Evolutionary conservation across 2,888 invertebrate genomes (phyloP).

Genomic region (Scrobipalpa costella): DNA sequence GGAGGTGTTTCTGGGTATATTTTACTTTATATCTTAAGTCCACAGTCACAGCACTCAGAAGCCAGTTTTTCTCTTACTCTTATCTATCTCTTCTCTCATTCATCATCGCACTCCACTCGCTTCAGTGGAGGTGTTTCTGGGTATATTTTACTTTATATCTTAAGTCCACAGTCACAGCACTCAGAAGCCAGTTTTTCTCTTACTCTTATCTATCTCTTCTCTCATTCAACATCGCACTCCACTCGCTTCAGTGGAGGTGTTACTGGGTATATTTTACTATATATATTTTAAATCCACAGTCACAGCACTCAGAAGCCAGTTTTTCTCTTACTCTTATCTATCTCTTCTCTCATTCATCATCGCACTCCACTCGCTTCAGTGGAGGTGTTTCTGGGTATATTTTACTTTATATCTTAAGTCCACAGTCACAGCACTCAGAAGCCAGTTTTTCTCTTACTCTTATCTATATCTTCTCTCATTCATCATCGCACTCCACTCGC

Average conservation of each 20-base stretch:
- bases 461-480: not conserved
- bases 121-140: too few relatives aligned
- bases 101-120: not conserved
- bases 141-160: too few relatives aligned
- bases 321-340: not conserved
- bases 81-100: not conserved
- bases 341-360: not conserved
- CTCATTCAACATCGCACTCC: not conserved
- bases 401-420: not conserved
- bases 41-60: not conserved
- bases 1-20: too few relatives aligned
- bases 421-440: not conserved
- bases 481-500: not conserved
- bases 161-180: not conserved
- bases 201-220: not conserved
- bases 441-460: not conserved
- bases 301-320: not conserved
- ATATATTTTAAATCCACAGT: not conserved
- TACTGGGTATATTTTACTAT: too few relatives aligned
- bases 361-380: not conserved
- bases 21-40: not conserved
- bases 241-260: not conserved
- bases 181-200: not conserved
- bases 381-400: too few relatives aligned
- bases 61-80: not conserved